Conservation (phyloP, 2,113 vertebrate species). For the Myodes glareolus region DNA sequence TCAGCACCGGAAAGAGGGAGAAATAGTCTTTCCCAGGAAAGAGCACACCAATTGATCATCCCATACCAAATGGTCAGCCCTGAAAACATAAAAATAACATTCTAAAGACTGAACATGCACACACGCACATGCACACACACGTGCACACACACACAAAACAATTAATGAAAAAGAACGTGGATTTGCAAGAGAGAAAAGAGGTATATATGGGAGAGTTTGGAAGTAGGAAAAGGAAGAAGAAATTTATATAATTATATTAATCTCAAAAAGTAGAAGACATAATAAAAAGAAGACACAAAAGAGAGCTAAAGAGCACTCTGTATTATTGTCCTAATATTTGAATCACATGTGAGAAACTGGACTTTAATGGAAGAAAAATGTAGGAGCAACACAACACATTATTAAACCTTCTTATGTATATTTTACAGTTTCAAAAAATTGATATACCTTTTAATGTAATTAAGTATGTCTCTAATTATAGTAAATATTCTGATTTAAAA, state of each 20-base stretch:
- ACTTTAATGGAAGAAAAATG: neutral
- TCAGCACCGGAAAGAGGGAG: neutral
- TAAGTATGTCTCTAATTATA: neutral
- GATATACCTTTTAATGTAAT: neutral
- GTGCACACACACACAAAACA: too few species aligned
- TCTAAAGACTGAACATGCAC: neutral
- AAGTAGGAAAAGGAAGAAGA: neutral
- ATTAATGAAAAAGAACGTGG: neutral
- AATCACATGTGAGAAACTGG: neutral
- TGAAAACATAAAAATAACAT: neutral
- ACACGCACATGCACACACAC: too few species aligned
- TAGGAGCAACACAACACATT: neutral
- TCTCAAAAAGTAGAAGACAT: neutral
- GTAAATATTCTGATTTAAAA: neutral
- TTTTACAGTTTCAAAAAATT: slow-evolving; percentile 15
- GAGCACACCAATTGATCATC: neutral
- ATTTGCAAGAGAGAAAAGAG: neutral
- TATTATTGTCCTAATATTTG: neutral
- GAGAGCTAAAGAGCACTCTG: neutral
- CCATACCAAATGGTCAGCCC: neutral
- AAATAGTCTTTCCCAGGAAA: neutral
- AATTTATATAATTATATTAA: neutral
- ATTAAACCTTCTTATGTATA: neutral
- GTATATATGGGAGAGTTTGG: neutral
- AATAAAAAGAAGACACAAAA: neutral